Conservation (phyloP, 1,140 invertebrate species). For the Drosophila sp. region DNA sequence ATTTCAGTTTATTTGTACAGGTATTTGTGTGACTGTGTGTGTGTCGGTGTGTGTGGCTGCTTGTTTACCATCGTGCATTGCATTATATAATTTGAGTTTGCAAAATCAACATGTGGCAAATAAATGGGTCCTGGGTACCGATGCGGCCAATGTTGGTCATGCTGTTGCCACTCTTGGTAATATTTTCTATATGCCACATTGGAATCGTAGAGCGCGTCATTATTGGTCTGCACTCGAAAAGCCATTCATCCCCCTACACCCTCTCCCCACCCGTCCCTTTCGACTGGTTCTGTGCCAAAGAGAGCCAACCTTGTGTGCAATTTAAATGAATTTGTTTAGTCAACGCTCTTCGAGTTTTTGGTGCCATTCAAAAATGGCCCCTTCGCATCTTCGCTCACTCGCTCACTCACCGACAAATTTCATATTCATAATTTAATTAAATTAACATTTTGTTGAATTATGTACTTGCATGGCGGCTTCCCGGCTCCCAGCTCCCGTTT, state of each 20-base stretch:
- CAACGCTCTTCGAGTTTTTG: constrained; percentile 57
- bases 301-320: constrained; percentile 43
- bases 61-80: constrained; percentile 65
- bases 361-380: constrained; percentile 52
- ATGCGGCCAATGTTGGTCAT: neutral
- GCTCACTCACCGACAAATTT: constrained; percentile 58
- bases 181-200: constrained; percentile 37
- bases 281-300: neutral
- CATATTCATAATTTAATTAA: constrained; percentile 78
- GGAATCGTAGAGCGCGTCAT: constrained; percentile 33
- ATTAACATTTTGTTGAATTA: constrained; percentile 78
- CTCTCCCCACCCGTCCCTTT: neutral
- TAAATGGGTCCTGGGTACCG: constrained; percentile 7
- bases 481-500: neutral
- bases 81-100: constrained; percentile 75
- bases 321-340: constrained; percentile 75
- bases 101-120: constrained; percentile 72
- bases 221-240: constrained; percentile 42
- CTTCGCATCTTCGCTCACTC: constrained; percentile 6
- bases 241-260: constrained; percentile 1
- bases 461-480: constrained; percentile 48
- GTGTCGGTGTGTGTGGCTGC: constrained; percentile 27
- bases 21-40: constrained; percentile 29
- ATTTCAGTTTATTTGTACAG: constrained; percentile 61
- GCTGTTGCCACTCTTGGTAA: constrained; percentile 23